phyloP scores from a whole-genome alignment of 2,888 invertebrate species.

The Clusia tigrina region DNA sequence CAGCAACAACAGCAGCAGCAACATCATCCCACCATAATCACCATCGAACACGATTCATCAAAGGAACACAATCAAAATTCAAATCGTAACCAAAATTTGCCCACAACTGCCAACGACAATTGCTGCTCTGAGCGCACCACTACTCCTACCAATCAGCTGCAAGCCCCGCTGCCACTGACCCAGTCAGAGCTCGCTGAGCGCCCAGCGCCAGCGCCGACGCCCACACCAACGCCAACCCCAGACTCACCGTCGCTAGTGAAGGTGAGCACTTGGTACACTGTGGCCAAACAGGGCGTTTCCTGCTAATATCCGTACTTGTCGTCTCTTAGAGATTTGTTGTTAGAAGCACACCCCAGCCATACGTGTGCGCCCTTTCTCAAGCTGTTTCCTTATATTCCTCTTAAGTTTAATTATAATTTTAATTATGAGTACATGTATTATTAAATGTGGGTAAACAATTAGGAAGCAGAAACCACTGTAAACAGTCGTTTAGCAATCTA shows the following conservation, averaged over 20 bases:
- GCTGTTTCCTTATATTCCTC: background rate
- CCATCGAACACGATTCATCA: constrained; percentile 35
- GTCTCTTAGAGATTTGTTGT: too few relatives aligned
- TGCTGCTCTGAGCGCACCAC: constrained; percentile 14
- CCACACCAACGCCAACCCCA: constrained; percentile 45
- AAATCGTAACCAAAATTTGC: constrained; percentile 39
- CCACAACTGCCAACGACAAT: constrained; percentile 15
- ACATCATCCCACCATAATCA: constrained; percentile 29
- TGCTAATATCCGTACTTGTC: constrained; percentile 62
- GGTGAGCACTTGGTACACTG: constrained; percentile 65
- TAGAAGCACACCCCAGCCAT: background rate
- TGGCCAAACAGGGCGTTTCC: constrained; percentile 65
- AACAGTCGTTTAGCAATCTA: too few relatives aligned
- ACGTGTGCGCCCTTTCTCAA: background rate
- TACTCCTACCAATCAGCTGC: constrained; percentile 10
- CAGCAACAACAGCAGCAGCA: constrained; percentile 24
- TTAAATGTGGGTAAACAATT: too few relatives aligned
- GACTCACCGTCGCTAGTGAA: constrained; percentile 64
- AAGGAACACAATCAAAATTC: constrained; percentile 37
- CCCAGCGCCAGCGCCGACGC: constrained; percentile 24
- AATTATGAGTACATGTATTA: too few relatives aligned
- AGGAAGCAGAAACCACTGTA: too few relatives aligned
- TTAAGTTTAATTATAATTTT: background rate
- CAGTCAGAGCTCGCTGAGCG: constrained; percentile 9
- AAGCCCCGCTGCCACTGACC: background rate